A percentile compares a stretch with the other conserved stretches of the same genome.
Conservation (phyloP, 35 echinoderm and acorn worm genomes). For the Heliocidaris erythrogramma region DNA sequence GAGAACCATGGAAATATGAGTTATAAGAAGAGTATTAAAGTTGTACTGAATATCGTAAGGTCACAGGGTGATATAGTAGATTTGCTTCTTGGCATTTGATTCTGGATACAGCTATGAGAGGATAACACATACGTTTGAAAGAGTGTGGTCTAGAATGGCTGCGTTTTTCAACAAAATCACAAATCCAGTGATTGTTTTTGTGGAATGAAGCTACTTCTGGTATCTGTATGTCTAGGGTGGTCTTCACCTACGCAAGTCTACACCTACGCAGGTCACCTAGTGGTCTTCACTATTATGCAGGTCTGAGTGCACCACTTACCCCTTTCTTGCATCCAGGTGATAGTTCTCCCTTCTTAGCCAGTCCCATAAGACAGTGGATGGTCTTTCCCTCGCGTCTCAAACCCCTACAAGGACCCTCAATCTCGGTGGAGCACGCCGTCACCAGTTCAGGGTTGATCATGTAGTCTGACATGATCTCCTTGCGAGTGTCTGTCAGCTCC, state of each 20-base stretch:
- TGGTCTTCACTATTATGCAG: background rate
- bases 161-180: no score
- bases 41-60: no score
- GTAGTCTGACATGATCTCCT: conserved; percentile 92
- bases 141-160: no score
- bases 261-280: no score
- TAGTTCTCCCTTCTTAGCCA: conserved; percentile 60
- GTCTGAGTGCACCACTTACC: conserved; percentile 54
- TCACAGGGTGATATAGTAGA: no score
- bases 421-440: conserved; percentile 59
- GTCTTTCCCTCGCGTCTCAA: conserved; percentile 80
- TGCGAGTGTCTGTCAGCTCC: conserved; percentile 80
- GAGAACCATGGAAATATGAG: no score
- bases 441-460: conserved; percentile 89
- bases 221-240: background rate
- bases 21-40: no score
- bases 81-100: no score
- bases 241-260: background rate
- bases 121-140: no score
- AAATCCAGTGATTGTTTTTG: no score
- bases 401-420: conserved; percentile 57
- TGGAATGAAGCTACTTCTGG: no score
- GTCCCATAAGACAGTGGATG: conserved; percentile 89
- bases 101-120: no score
- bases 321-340: conserved; percentile 54